Conservation (phyloP, 1,140 invertebrate genomes). For the Nilaparvata lugens region DNA sequence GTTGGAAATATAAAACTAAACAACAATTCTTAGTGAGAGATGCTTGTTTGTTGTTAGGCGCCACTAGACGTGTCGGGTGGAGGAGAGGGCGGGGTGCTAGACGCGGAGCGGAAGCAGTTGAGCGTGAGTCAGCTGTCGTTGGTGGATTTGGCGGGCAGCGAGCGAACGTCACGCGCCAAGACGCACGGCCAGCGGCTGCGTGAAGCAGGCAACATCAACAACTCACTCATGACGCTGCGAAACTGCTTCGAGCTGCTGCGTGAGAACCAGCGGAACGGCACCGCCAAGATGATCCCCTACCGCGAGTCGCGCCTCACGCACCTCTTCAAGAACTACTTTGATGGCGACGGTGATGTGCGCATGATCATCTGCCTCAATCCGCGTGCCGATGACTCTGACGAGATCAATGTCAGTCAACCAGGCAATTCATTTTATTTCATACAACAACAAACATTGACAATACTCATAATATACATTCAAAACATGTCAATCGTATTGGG, state of each 20-base stretch:
- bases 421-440: too few relatives aligned
- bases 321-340: slow-evolving; percentile 97
- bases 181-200: slow-evolving; percentile 65
- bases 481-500: too few relatives aligned
- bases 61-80: too few relatives aligned
- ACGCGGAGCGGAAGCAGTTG: too few relatives aligned
- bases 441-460: too few relatives aligned
- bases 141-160: slow-evolving; percentile 92
- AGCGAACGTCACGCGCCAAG: slow-evolving; percentile 77
- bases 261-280: slow-evolving; percentile 71
- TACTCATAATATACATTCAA: too few relatives aligned
- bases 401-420: slow-evolving; percentile 85
- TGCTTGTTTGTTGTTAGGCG: too few relatives aligned
- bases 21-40: too few relatives aligned
- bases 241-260: slow-evolving; percentile 83
- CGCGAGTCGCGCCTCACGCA: slow-evolving; percentile 92
- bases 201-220: slow-evolving; percentile 79
- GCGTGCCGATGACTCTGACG: slow-evolving; percentile 82
- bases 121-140: slow-evolving; percentile 75
- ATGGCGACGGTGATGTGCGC: slow-evolving; percentile 88
- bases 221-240: slow-evolving; percentile 72
- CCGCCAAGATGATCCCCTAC: slow-evolving; percentile 73
- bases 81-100: too few relatives aligned
- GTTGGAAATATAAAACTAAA: too few relatives aligned
- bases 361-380: slow-evolving; percentile 99